Percentiles rank a stretch among this genome's conserved stretches.
These are phyloP conservation scores for Leptopilina drosophilae DNA, from an alignment of 2,888 invertebrate species.

Conservation along the genomic window DNA sequence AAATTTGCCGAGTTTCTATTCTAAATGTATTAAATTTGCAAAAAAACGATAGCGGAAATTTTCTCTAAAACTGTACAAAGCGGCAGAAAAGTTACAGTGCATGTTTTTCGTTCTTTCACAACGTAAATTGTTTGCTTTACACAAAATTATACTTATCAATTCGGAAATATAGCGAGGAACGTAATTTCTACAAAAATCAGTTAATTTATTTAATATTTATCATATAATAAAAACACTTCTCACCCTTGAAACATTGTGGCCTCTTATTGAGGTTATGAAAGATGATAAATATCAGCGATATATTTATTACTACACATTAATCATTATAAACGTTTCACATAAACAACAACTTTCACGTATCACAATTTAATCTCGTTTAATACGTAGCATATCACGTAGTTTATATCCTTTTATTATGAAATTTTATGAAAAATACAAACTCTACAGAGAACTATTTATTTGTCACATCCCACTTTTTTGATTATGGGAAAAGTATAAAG, in stretches of 20 bases:
- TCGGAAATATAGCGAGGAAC: not conserved
- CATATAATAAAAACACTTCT: not conserved
- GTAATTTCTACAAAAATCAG: not conserved
- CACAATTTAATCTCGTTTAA: not conserved
- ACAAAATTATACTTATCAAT: not conserved
- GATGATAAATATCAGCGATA: not conserved
- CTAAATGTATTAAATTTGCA: no score
- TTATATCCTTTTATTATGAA: not conserved
- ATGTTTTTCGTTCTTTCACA: not conserved
- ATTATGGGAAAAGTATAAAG: no score
- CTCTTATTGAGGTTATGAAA: constrained; percentile 17
- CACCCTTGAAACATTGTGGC: constrained; percentile 35
- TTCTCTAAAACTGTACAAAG: no score
- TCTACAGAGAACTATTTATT: not conserved
- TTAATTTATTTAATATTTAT: not conserved
- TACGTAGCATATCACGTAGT: not conserved
- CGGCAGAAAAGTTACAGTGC: not conserved
- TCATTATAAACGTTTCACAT: not conserved
- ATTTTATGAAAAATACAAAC: not conserved
- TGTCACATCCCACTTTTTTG: no score
- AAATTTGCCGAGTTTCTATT: no score
- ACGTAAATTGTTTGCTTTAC: not conserved
- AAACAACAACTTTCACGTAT: not conserved
- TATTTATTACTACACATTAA: not conserved
- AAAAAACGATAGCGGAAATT: no score